Evolutionary conservation across 2,113 vertebrate species (phyloP).

Genomic region (Archocentrus centrarchus): DNA sequence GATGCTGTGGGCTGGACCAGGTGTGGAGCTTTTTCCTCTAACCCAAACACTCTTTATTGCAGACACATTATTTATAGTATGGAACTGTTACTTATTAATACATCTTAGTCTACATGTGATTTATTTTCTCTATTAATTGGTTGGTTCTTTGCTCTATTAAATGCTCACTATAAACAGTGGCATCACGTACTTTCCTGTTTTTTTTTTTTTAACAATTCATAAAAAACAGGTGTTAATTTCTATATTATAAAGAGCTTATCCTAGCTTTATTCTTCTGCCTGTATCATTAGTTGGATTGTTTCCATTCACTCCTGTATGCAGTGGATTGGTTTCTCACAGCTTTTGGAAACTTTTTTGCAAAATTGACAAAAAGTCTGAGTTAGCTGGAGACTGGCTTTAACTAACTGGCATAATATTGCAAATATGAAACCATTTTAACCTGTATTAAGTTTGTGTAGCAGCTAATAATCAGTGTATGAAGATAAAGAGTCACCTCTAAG

Average conservation of each 20-base stretch:
- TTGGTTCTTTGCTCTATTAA: background rate
- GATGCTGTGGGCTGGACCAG: slow-evolving; percentile 63
- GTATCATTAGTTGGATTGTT: background rate
- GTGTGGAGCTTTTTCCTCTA: slow-evolving; percentile 49
- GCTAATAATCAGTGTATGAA: background rate
- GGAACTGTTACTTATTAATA: background rate
- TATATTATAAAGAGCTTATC: too few species aligned
- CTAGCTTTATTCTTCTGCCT: background rate
- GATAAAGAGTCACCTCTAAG: too few species aligned
- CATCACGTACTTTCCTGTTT: background rate
- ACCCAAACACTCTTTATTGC: slow-evolving; percentile 26
- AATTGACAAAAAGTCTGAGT: background rate
- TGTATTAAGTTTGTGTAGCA: background rate
- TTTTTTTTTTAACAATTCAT: slow-evolving; percentile 3
- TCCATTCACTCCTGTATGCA: background rate
- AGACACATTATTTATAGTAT: background rate
- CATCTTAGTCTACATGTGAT: background rate
- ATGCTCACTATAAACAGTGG: background rate
- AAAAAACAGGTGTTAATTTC: background rate
- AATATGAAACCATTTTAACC: background rate
- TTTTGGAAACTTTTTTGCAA: background rate
- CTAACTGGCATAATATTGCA: background rate
- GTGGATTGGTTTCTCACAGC: background rate
- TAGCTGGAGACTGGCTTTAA: background rate
- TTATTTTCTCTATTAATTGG: background rate